These are phyloP conservation scores for Phrixothrix hirtus DNA, from an alignment of 2,888 invertebrate species.

Conservation along the genomic window DNA sequence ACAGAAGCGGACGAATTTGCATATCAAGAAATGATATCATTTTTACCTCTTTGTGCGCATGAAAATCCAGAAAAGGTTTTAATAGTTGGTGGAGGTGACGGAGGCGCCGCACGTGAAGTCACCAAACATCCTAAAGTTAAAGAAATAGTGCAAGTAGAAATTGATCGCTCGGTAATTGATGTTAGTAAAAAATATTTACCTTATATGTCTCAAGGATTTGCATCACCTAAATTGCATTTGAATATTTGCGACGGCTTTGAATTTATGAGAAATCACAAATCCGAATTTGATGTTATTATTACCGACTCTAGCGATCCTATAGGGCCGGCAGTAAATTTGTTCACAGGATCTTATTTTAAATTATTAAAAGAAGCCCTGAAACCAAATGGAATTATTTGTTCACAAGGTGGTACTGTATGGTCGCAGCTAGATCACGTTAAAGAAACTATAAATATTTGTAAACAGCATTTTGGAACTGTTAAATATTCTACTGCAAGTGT, in stretches of 20 bases:
- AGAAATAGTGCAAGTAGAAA: slow-evolving; percentile 80
- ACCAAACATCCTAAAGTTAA: slow-evolving; percentile 90
- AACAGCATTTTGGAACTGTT: slow-evolving; percentile 70
- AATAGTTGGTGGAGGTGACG: slow-evolving; percentile 98
- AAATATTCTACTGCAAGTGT: slow-evolving; percentile 83
- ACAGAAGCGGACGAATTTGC: slow-evolving; percentile 95
- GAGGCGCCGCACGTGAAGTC: slow-evolving; percentile 95
- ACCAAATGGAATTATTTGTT: slow-evolving; percentile 89
- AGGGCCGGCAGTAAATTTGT: slow-evolving; percentile 72
- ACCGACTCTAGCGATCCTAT: slow-evolving; percentile 98
- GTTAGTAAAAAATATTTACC: slow-evolving; percentile 88
- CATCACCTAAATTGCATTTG: slow-evolving; percentile 79
- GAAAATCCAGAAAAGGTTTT: slow-evolving; percentile 87
- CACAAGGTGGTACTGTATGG: slow-evolving; percentile 84
- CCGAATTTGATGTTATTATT: slow-evolving; percentile 94
- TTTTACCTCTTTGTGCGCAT: slow-evolving; percentile 90
- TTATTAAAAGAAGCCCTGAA: slow-evolving; percentile 82
- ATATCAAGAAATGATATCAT: slow-evolving; percentile 98
- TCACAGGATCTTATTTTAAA: slow-evolving; percentile 56
- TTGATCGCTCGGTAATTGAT: slow-evolving; percentile 89
- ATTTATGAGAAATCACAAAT: slow-evolving; percentile 83
- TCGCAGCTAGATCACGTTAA: slow-evolving; percentile 76
- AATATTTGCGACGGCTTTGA: slow-evolving; percentile 89
- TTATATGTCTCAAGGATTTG: slow-evolving; percentile 86
- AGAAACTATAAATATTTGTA: slow-evolving; percentile 75